Evolutionary conservation across 2,797 vertebrate genomes (phyloP).

Genomic region (Pampus argenteus): DNA sequence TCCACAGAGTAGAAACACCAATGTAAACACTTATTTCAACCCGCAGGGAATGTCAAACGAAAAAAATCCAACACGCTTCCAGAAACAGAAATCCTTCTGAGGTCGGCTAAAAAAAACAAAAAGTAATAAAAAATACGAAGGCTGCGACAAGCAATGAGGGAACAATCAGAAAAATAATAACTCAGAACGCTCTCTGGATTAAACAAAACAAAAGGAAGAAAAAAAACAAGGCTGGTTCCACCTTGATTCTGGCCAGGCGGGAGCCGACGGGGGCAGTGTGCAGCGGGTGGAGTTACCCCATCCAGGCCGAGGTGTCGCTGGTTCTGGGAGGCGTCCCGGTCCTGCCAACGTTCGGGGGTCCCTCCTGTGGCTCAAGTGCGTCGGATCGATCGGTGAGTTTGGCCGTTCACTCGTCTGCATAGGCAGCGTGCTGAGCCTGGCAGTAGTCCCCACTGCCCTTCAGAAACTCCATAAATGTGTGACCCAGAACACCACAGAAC

Average conservation of each 20-base stretch:
- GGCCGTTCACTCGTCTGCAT: conserved; percentile 99
- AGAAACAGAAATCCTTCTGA: conserved; percentile 52
- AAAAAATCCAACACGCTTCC: conserved; percentile 67
- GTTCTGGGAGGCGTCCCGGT: conserved; percentile 89
- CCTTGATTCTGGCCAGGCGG: conserved; percentile 88
- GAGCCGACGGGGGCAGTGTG: conserved; percentile 96
- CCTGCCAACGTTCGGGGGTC: conserved; percentile 86
- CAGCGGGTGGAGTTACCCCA: conserved; percentile 96
- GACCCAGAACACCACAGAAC: conserved; percentile 99
- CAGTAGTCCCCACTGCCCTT: conserved; percentile 99
- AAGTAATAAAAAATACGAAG: conserved; percentile 30
- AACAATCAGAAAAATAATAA: conserved; percentile 57
- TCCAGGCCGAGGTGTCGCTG: conserved; percentile 92
- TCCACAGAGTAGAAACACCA: conserved; percentile 64
- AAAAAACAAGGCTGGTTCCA: conserved; percentile 88
- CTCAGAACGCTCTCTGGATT: conserved; percentile 58
- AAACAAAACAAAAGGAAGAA: conserved; percentile 75
- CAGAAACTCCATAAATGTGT: conserved; percentile 99
- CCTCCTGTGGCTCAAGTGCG: conserved; percentile 80
- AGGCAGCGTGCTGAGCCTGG: conserved; percentile 99
- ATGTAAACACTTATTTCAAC: conserved; percentile 69
- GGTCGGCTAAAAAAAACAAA: conserved; percentile 42
- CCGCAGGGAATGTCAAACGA: conserved; percentile 74
- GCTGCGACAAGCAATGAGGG: conserved; percentile 37
- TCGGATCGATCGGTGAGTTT: conserved; percentile 69